Evolutionary conservation across 1,140 invertebrate genomes (phyloP).

Genomic region (Bombus picipes): DNA sequence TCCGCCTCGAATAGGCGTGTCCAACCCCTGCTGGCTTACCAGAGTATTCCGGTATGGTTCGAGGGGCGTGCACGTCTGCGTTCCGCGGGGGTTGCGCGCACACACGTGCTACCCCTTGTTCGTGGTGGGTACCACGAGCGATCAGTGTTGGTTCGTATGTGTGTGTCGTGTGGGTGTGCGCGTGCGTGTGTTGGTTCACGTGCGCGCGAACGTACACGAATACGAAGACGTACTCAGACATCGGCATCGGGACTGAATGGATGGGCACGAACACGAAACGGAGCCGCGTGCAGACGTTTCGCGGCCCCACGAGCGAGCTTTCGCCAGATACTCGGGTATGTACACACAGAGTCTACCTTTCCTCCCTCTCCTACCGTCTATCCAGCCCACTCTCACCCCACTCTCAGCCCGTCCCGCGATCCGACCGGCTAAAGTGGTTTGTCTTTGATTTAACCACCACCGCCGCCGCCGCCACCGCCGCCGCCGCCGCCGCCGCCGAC

Average conservation of each 20-base stretch:
- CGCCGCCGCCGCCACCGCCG: conserved; percentile 56
- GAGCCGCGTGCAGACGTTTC: conserved; percentile 67
- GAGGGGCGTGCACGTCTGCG: conserved; percentile 54
- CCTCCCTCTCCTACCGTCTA: conserved; percentile 23
- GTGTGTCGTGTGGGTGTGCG: conserved; percentile 19
- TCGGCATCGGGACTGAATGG: conserved; percentile 51
- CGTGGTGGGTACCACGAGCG: conserved; percentile 29
- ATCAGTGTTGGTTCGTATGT: conserved; percentile 9
- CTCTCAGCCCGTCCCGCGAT: conserved; percentile 57
- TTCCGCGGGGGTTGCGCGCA: conserved; percentile 61
- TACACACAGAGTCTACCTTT: conserved; percentile 69
- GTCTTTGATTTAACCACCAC: conserved; percentile 82
- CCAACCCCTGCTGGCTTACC: conserved; percentile 61
- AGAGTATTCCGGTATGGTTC: conserved; percentile 58
- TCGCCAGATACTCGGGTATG: conserved; percentile 74
- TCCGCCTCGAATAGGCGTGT: conserved; percentile 75
- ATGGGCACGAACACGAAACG: conserved; percentile 60
- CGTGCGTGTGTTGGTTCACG: conserved; percentile 17
- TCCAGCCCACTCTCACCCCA: conserved; percentile 34
- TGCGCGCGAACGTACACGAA: conserved; percentile 28
- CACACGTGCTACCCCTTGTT: conserved; percentile 59
- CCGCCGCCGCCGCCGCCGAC: conserved; percentile 18
- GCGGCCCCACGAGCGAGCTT: conserved; percentile 67
- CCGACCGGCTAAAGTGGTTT: conserved; percentile 81
- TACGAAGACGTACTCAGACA: conserved; percentile 11